Evolutionary conservation across 2,888 invertebrate genomes (phyloP).

Genomic region (Nowickia ferox): DNA sequence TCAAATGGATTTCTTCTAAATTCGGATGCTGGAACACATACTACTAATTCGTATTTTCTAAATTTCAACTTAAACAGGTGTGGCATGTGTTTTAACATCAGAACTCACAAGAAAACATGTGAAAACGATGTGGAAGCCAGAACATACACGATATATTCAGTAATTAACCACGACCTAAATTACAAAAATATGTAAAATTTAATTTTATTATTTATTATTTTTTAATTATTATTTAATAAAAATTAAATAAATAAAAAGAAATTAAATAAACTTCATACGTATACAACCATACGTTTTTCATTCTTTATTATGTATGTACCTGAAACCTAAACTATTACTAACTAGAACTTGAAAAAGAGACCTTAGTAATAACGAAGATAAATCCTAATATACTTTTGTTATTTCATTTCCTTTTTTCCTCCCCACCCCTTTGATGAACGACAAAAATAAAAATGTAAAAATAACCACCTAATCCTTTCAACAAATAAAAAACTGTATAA

Average conservation of each 20-base stretch:
- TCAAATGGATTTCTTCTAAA: too few species aligned
- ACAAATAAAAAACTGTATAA: constrained; percentile 40
- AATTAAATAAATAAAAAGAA: constrained; percentile 42
- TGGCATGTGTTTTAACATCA: too few species aligned
- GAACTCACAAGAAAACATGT: too few species aligned
- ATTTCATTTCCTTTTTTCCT: constrained; percentile 50
- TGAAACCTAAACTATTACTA: constrained; percentile 3
- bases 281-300: constrained; percentile 51
- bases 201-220: background rate
- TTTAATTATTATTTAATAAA: constrained; percentile 15
- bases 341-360: constrained; percentile 14
- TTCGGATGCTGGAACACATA: too few species aligned
- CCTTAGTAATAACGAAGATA: constrained; percentile 31
- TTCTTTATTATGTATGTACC: constrained; percentile 26
- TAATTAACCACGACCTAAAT: constrained; percentile 55
- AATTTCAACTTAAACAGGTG: too few species aligned
- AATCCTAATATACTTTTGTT: constrained; percentile 56
- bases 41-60: too few species aligned
- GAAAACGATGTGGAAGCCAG: too few species aligned
- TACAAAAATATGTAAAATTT: background rate
- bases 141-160: too few species aligned
- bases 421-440: constrained; percentile 17
- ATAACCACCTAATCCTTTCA: constrained; percentile 27
- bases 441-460: constrained; percentile 18
- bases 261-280: constrained; percentile 33